phyloP scores from a whole-genome alignment of 2,113 vertebrate genomes.

The Trogon surrucura region DNA sequence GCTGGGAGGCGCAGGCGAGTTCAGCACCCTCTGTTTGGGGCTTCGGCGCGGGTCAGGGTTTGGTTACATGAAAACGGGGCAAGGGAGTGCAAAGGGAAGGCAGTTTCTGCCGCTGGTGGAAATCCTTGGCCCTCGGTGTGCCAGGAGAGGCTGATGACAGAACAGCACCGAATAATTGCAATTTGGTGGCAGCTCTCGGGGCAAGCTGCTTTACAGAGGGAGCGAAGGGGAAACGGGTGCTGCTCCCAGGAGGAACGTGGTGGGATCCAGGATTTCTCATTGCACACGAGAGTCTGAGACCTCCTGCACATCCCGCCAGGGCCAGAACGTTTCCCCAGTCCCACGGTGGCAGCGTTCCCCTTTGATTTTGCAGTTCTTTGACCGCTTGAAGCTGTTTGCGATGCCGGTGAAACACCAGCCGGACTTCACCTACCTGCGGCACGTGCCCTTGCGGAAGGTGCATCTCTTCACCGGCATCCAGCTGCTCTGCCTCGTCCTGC shows the following conservation, averaged over 20 bases:
- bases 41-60: background rate
- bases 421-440: constrained; percentile 95
- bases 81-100: background rate
- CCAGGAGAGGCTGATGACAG: background rate
- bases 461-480: constrained; percentile 94
- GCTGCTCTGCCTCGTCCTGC: constrained; percentile 89
- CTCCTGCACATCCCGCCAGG: fast-evolving
- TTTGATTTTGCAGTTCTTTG: constrained; percentile 84
- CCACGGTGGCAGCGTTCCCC: fast-evolving
- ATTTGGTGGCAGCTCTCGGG: too few species aligned
- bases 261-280: fast-evolving
- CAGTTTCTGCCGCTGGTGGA: background rate
- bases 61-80: fast-evolving
- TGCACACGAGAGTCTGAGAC: fast-evolving
- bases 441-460: constrained; percentile 94
- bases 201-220: background rate
- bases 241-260: fast-evolving
- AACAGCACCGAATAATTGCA: too few species aligned
- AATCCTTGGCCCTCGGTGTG: too few species aligned
- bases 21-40: fast-evolving
- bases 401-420: constrained; percentile 97
- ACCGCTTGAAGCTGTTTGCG: constrained; percentile 91
- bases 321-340: background rate
- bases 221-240: background rate
- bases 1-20: too few species aligned